Base-by-base conservation (phyloP, 1,140 invertebrate genomes). In the Neodiprion fabricii region DNA sequence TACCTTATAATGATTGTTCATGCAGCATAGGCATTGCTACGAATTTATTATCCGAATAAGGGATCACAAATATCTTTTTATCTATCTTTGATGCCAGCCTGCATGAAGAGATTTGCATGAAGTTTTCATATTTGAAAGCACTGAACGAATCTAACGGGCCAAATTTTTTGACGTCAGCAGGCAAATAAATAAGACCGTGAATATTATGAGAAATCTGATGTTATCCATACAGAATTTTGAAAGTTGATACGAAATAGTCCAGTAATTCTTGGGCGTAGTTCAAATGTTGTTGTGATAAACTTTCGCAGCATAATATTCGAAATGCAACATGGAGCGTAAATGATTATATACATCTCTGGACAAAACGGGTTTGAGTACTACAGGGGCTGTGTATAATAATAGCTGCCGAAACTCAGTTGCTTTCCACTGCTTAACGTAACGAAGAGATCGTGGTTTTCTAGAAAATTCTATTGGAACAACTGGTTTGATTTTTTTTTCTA, bases 391-490 rank as follows among this genome's bases (percentile, higher is more conserved):
- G 74, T 84, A 84, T 67, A 82, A 67, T 8, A 82, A 49, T 72
- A 83, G 82, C 21, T 76, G 68, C 7, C 79, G 68, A 48, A 81
- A 81, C 78, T 85, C 84, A 47, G 82, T 79, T 9, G 80, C 82
- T 77, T 84, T 84, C 79, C 79, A 85, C 50, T 71, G 50, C 21
- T 74, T 61, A 50, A 78, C 14, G 48, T 75, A 72, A 40, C 75
- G 72, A 61, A 85, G 73, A 40, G 28, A 17, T 70, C 76, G 65
- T 12, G 82, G 81, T 76, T 75, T 80, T 74, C 83, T 77, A 72
- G 53, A 67, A 78, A 83, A 83, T 71, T 85, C 81, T 40, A 12
- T 48, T 21, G 78, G 78, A 71, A 81, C 76, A 70, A 70, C 49
- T 48, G 12, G 4, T 23, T 49, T 65, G 4, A 74, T 17, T 40